These are phyloP conservation scores for Thaumatotibia leucotreta DNA, from an alignment of 1,140 invertebrate species.

Conservation along the genomic window DNA sequence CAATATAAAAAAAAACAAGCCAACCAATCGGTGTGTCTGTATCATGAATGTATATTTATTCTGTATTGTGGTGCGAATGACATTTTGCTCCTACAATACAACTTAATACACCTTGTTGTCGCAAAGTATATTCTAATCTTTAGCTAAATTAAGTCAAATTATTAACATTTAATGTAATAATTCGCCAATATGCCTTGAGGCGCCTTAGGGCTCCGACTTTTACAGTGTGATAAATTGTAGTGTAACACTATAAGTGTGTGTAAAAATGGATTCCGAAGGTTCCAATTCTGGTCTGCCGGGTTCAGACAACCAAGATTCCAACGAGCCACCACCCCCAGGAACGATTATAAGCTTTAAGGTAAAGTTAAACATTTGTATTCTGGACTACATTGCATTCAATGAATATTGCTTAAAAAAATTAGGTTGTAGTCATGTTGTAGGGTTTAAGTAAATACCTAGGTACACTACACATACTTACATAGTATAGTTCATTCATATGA, in stretches of 20 bases:
- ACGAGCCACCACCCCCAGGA: conserved; percentile 31
- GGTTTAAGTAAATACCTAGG: not conserved
- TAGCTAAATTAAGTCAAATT: not conserved
- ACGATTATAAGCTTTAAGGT: conserved; percentile 21
- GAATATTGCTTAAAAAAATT: too few relatives aligned
- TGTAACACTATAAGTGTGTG: not conserved
- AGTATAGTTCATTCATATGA: not conserved
- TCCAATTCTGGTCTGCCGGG: conserved; percentile 10
- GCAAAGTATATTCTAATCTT: not conserved
- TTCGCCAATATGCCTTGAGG: not conserved
- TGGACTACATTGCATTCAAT: too few relatives aligned
- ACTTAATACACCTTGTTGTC: too few relatives aligned
- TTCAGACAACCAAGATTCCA: conserved; percentile 26
- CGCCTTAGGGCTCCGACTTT: not conserved
- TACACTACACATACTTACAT: not conserved
- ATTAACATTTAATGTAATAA: not conserved
- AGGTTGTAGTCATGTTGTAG: too few relatives aligned
- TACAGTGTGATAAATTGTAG: not conserved
- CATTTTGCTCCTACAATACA: not conserved
- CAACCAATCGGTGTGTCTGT: too few relatives aligned
- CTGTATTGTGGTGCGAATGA: too few relatives aligned
- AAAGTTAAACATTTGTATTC: too few relatives aligned
- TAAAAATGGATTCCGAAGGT: conserved; percentile 23
- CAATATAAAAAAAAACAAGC: too few relatives aligned
- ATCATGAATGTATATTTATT: too few relatives aligned